Conservation (phyloP, 2,113 vertebrate genomes). For the Sorex araneus region DNA sequence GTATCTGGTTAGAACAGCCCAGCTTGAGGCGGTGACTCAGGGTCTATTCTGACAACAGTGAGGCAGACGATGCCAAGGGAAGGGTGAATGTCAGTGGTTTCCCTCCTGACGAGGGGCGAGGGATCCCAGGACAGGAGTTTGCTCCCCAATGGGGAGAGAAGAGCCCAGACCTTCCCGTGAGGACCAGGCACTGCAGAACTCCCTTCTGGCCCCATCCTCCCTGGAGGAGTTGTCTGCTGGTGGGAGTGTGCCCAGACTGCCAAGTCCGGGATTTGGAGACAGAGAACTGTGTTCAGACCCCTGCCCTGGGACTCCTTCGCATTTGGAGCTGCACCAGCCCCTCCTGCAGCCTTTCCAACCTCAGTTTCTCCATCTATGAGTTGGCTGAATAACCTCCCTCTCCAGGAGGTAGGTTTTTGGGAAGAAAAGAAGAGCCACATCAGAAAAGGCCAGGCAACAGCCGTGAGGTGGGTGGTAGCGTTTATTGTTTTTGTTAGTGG, state of each 20-base stretch:
- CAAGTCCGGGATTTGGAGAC: background rate
- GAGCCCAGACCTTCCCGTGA: background rate
- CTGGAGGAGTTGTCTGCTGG: background rate
- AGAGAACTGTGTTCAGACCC: background rate
- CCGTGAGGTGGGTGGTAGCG: background rate
- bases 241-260: background rate
- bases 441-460: background rate
- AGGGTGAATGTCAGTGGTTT: background rate
- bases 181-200: background rate
- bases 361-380: background rate
- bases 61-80: background rate
- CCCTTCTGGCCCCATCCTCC: background rate
- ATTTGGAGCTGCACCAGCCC: background rate
- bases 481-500: constrained; percentile 82
- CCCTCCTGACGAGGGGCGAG: background rate
- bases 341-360: background rate
- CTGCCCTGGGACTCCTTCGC: background rate
- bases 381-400: background rate
- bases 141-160: background rate
- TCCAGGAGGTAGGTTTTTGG: background rate
- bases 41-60: too few species aligned
- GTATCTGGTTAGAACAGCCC: background rate
- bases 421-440: background rate
- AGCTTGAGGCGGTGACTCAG: background rate
- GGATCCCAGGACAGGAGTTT: background rate